phyloP scores from a whole-genome alignment of 2,113 vertebrate species.

The Anseranas semipalmata region DNA sequence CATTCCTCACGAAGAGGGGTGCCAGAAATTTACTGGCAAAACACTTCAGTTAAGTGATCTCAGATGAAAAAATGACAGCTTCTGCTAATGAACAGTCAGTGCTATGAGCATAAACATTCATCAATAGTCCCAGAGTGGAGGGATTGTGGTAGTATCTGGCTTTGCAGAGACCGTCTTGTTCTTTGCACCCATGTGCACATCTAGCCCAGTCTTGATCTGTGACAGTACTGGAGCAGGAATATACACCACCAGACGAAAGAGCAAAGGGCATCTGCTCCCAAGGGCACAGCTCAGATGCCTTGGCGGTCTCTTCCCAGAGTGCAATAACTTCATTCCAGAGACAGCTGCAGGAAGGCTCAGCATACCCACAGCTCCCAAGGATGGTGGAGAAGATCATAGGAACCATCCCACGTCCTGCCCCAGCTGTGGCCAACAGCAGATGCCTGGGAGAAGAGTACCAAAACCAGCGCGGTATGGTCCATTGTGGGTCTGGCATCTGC shows the following conservation, averaged over 20 bases:
- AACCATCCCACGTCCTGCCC: rapidly evolving
- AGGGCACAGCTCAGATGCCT: not conserved
- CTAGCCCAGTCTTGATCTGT: not conserved
- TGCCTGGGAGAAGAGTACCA: not conserved
- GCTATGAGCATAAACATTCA: not conserved
- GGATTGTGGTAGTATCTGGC: not conserved
- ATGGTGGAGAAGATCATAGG: not conserved
- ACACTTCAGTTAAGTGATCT: slow-evolving; percentile 28
- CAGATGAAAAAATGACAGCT: slow-evolving; percentile 45
- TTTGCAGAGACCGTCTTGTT: not conserved
- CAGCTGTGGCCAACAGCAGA: not conserved
- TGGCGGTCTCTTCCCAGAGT: not conserved
- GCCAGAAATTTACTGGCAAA: slow-evolving; percentile 49
- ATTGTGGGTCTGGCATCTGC: not conserved
- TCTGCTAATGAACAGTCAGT: slow-evolving; percentile 42
- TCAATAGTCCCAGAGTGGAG: not conserved
- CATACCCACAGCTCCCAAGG: not conserved
- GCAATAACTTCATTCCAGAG: not conserved
- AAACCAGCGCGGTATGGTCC: not conserved
- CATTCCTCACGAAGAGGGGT: not conserved
- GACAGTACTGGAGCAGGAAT: not conserved
- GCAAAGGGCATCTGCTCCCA: not conserved
- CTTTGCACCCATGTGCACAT: not conserved
- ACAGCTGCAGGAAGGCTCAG: not conserved
- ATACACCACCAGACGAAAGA: not conserved